Conservation (phyloP, 2,888 invertebrate genomes). For the Mesorhabditis sp. region DNA sequence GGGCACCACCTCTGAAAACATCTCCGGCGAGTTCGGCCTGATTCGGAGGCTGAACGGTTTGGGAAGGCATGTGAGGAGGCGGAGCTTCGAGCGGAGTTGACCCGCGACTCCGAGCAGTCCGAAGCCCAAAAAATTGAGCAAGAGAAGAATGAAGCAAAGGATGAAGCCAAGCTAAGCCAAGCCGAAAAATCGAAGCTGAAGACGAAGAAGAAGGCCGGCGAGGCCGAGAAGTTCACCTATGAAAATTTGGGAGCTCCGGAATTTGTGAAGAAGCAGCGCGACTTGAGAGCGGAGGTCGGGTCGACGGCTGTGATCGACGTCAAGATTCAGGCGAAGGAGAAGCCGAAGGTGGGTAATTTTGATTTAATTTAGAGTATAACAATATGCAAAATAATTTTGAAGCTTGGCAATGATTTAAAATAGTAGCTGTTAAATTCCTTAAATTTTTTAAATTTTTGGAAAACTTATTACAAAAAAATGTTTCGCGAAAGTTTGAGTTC, state of each 20-base stretch:
- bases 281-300: conserved; percentile 60
- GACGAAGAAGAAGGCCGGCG: conserved; percentile 10
- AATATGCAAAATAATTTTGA: no score
- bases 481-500: no score
- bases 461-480: no score
- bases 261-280: conserved; percentile 1
- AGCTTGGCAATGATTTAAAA: no score
- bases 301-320: conserved; percentile 66
- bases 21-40: no score
- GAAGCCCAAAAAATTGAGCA: neutral
- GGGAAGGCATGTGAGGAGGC: neutral
- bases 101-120: no score
- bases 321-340: conserved; percentile 59
- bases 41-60: conserved; percentile 18
- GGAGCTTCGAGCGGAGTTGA: no score
- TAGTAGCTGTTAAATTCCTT: no score
- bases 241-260: neutral
- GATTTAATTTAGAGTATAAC: no score
- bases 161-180: conserved; percentile 9
- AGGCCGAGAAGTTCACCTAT: conserved; percentile 13
- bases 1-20: no score
- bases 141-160: conserved; percentile 6
- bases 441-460: no score
- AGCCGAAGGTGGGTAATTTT: neutral
- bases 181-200: conserved; percentile 14